Evolutionary conservation across 1,140 invertebrate species (phyloP).

Genomic region (Asobara japonica): DNA sequence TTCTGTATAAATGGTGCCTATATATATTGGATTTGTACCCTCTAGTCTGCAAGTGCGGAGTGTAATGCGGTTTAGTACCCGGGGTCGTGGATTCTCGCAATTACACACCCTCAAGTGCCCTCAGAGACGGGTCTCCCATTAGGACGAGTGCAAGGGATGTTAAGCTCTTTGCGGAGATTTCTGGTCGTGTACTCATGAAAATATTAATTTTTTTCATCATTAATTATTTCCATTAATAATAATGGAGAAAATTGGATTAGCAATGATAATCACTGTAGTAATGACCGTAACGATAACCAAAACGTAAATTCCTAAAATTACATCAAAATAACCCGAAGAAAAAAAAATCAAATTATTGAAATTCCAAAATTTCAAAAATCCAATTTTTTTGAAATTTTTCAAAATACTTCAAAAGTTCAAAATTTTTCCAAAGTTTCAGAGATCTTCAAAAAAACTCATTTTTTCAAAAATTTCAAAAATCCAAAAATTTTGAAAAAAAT

Average conservation of each 20-base stretch:
- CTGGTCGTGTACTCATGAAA: slow-evolving; percentile 1
- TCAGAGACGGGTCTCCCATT: slow-evolving; percentile 62
- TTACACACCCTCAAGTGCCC: slow-evolving; percentile 64
- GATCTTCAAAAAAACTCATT: no score
- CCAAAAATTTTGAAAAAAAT: no score
- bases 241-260: no score
- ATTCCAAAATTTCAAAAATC: neutral
- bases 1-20: slow-evolving; percentile 46
- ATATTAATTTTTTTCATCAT: neutral
- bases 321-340: no score
- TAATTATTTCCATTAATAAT: neutral
- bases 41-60: neutral
- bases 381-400: neutral
- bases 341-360: no score
- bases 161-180: slow-evolving; percentile 51
- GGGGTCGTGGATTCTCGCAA: slow-evolving; percentile 66
- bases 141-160: slow-evolving; percentile 57
- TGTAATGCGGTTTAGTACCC: slow-evolving; percentile 60
- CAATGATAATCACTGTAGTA: no score
- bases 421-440: no score
- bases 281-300: no score
- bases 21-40: slow-evolving; percentile 12
- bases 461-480: neutral
- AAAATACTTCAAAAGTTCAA: no score
- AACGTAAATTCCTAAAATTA: no score